A percentile compares a stretch with the other conserved stretches of the same genome.
These are phyloP conservation scores for Brachionus asplanchnoidis DNA, from an alignment of 1,140 invertebrate species.

Conservation along the genomic window DNA sequence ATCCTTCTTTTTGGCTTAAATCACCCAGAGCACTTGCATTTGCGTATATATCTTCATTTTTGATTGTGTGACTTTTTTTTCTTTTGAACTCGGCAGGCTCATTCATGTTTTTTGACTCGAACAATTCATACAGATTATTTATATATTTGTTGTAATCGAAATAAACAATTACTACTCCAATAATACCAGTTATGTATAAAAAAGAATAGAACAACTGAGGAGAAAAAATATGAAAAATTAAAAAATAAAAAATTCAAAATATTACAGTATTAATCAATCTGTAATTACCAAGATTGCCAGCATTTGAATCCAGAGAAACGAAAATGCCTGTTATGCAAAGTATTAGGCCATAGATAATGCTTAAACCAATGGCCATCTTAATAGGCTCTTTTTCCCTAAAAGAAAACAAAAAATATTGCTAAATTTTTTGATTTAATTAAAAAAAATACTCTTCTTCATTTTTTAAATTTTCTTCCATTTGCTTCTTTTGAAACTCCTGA, in stretches of 20 bases:
- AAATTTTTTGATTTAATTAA: not conserved
- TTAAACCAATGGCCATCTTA: constrained; percentile 15
- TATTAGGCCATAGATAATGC: constrained; percentile 20
- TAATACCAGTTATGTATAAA: not conserved
- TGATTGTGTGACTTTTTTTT: not conserved
- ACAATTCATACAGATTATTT: not conserved
- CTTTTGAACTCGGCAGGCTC: not conserved
- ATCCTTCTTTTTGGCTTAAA: not conserved
- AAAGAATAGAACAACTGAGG: not conserved
- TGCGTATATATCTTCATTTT: not conserved
- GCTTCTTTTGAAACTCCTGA: not conserved
- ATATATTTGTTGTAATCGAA: constrained; percentile 6
- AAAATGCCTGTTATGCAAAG: not conserved
- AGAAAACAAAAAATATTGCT: not conserved
- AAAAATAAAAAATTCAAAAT: too few relatives aligned
- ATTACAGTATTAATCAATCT: constrained; percentile 18
- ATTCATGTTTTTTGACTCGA: not conserved
- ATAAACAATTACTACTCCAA: not conserved
- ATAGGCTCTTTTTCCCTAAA: not conserved
- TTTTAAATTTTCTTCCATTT: not conserved
- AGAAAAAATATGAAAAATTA: not conserved
- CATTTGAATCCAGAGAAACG: not conserved
- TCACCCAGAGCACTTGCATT: too few relatives aligned
- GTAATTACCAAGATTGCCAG: constrained; percentile 11
- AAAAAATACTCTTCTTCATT: not conserved